phyloP scores from a whole-genome alignment of 2,888 invertebrate genomes.

The Acanthopleura granulata region DNA sequence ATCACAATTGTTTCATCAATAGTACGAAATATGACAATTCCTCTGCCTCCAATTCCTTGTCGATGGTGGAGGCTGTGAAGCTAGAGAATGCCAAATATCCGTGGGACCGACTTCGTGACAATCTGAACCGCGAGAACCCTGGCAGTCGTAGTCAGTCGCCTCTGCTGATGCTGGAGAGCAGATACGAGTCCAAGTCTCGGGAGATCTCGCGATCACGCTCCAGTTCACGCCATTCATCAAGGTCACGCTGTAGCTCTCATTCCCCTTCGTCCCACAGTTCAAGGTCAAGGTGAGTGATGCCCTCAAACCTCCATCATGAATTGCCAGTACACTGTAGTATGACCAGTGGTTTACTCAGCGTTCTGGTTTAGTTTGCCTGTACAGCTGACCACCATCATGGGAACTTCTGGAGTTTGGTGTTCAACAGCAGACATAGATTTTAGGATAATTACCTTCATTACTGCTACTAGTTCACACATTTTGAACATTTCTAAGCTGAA shows the following conservation, averaged over 20 bases:
- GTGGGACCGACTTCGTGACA: constrained; percentile 19
- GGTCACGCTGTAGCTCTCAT: constrained; percentile 5
- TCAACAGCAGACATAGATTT: too few species aligned
- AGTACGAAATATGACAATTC: constrained; percentile 59
- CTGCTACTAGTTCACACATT: too few species aligned
- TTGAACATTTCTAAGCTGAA: too few species aligned
- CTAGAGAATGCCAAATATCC: constrained; percentile 11
- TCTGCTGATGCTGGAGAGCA: constrained; percentile 13
- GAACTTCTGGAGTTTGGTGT: too few species aligned
- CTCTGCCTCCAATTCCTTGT: neutral
- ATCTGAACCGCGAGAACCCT: neutral
- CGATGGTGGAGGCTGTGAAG: neutral
- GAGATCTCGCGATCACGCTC: constrained; percentile 26
- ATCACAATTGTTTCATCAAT: constrained; percentile 65
- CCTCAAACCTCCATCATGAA: too few species aligned
- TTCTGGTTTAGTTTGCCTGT: too few species aligned
- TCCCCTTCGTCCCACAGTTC: constrained; percentile 36
- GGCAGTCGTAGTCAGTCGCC: constrained; percentile 40
- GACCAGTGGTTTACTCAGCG: too few species aligned
- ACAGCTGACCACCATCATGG: too few species aligned
- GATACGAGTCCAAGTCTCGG: constrained; percentile 20
- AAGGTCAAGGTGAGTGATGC: constrained; percentile 27
- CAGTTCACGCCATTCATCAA: constrained; percentile 30
- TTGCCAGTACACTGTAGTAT: too few species aligned
- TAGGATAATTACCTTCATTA: too few species aligned